phyloP scores from a whole-genome alignment of 2,888 invertebrate genomes.

The Neuroscelio doddi region DNA sequence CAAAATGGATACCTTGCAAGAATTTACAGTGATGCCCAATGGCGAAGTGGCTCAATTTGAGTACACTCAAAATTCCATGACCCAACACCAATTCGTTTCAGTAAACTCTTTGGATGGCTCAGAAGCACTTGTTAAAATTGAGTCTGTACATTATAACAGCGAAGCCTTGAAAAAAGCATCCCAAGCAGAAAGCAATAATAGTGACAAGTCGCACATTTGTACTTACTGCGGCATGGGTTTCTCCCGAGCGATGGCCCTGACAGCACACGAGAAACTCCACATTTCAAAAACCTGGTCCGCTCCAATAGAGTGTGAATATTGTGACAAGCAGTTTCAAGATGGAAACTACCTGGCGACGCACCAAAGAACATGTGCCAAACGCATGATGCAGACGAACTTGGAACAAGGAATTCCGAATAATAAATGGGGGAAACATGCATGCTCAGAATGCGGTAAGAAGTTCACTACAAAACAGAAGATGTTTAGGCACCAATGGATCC shows the following conservation, averaged over 20 bases:
- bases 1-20: constrained; percentile 61
- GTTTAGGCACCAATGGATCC: constrained; percentile 73
- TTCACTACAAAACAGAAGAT: constrained; percentile 73
- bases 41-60: constrained; percentile 66
- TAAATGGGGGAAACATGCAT: constrained; percentile 70
- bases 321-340: constrained; percentile 73
- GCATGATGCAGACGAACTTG: constrained; percentile 58
- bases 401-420: constrained; percentile 55
- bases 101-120: constrained; percentile 55
- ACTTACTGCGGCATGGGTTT: constrained; percentile 71
- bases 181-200: constrained; percentile 57
- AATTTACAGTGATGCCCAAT: constrained; percentile 65
- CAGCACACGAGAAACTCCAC: constrained; percentile 68
- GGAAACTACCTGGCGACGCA: constrained; percentile 69
- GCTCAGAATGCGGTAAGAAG: constrained; percentile 71
- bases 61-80: constrained; percentile 56
- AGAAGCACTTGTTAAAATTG: constrained; percentile 58
- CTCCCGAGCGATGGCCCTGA: constrained; percentile 70
- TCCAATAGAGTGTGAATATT: constrained; percentile 72
- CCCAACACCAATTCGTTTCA: constrained; percentile 58
- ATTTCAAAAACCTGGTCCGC: constrained; percentile 56
- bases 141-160: constrained; percentile 43
- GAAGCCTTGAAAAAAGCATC: constrained; percentile 26
- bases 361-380: constrained; percentile 66
- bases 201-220: constrained; percentile 66